These are phyloP conservation scores for Atherinosoma microstoma DNA, from an alignment of 2,797 vertebrate species.

Conservation along the genomic window DNA sequence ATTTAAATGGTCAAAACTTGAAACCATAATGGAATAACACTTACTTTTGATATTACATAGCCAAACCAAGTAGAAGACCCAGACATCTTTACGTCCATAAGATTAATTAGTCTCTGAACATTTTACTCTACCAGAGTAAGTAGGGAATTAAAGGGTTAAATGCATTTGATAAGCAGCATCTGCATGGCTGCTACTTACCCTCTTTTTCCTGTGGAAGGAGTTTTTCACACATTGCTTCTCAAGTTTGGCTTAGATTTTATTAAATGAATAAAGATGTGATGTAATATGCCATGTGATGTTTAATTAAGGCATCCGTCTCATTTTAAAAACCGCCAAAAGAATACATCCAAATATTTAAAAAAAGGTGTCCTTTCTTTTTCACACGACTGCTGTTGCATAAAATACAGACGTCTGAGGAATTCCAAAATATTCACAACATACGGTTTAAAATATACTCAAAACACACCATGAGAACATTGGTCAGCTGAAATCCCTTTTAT, in stretches of 20 bases:
- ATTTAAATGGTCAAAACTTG: too few relatives aligned
- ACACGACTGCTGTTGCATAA: neutral
- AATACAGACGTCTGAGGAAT: neutral
- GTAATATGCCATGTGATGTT: too few relatives aligned
- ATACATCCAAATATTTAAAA: neutral
- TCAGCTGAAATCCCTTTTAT: slow-evolving; percentile 75
- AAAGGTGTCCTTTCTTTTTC: neutral
- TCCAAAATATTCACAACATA: neutral
- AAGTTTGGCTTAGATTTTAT: too few relatives aligned
- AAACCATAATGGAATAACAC: too few relatives aligned
- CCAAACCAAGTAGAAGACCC: too few relatives aligned
- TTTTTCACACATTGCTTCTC: too few relatives aligned
- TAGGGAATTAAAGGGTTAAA: neutral
- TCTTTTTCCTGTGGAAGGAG: neutral
- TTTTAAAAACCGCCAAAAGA: neutral
- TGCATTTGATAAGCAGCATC: neutral
- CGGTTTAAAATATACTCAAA: neutral
- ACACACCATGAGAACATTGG: neutral
- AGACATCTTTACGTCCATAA: too few relatives aligned
- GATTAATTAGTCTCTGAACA: too few relatives aligned
- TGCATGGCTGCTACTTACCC: neutral
- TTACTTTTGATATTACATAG: too few relatives aligned
- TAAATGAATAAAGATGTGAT: too few relatives aligned
- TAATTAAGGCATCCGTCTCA: too few relatives aligned
- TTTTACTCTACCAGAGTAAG: too few relatives aligned